phyloP scores from a whole-genome alignment of 2,797 vertebrate genomes.

The Atherinosoma microstoma region DNA sequence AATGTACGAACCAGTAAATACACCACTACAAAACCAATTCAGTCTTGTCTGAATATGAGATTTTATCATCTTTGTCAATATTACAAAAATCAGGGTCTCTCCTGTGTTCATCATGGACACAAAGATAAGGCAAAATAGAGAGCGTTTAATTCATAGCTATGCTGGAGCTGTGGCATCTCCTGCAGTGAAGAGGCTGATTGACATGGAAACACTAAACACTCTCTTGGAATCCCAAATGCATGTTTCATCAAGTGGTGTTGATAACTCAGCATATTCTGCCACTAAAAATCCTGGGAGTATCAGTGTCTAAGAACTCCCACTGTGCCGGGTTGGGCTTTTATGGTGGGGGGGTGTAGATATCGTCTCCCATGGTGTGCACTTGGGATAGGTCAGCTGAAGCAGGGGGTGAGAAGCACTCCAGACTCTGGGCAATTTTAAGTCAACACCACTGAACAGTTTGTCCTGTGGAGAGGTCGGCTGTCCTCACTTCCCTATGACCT shows the following conservation, averaged over 20 bases:
- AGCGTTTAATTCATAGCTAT: slow-evolving; percentile 20
- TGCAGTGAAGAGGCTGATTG: slow-evolving; percentile 51
- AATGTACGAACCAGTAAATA: not conserved
- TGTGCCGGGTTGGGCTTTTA: slow-evolving; percentile 33
- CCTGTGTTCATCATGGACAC: not conserved
- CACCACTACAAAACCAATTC: not conserved
- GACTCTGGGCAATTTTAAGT: slow-evolving; percentile 62
- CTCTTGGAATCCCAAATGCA: slow-evolving; percentile 66
- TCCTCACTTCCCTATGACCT: slow-evolving; percentile 64
- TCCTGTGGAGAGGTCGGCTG: slow-evolving; percentile 62
- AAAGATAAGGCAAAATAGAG: slow-evolving; percentile 16
- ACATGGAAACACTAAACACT: slow-evolving; percentile 64
- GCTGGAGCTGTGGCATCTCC: slow-evolving; percentile 43
- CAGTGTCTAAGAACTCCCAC: slow-evolving; percentile 60
- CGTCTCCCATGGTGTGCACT: slow-evolving; percentile 50
- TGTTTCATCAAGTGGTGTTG: slow-evolving; percentile 75
- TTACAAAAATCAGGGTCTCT: not conserved
- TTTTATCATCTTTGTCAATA: not conserved
- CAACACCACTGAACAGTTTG: slow-evolving; percentile 63
- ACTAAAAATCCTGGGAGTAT: slow-evolving; percentile 59
- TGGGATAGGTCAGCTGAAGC: slow-evolving; percentile 57
- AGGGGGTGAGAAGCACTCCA: slow-evolving; percentile 45
- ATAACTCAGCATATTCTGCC: slow-evolving; percentile 70
- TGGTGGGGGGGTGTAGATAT: slow-evolving; percentile 36
- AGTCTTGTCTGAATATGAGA: not conserved